Conservation (phyloP, 2,888 invertebrate genomes). For the Hemistola chrysoprasaria region DNA sequence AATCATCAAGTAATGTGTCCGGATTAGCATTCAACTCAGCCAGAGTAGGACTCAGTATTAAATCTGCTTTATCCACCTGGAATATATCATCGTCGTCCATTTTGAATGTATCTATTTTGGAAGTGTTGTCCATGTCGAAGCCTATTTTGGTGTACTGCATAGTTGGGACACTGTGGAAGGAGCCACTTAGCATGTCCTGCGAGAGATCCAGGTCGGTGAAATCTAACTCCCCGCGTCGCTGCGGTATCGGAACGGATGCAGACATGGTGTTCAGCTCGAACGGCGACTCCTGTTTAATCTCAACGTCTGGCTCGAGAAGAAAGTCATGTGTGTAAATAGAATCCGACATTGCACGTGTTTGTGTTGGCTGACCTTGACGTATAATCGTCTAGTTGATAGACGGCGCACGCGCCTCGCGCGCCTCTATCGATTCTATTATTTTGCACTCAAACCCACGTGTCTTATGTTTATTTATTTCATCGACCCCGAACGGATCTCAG, state of each 20-base stretch:
- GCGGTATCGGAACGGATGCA: constrained; percentile 85
- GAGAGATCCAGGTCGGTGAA: constrained; percentile 82
- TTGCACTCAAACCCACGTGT: constrained; percentile 71
- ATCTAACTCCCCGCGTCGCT: constrained; percentile 75
- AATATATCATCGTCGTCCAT: constrained; percentile 96
- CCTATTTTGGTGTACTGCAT: constrained; percentile 66
- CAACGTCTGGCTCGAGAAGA: constrained; percentile 83
- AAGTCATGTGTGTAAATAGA: constrained; percentile 84
- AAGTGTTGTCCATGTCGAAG: constrained; percentile 64
- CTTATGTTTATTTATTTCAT: constrained; percentile 38
- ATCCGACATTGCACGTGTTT: constrained; percentile 84
- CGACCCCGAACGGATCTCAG: constrained; percentile 23
- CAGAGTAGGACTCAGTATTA: constrained; percentile 91
- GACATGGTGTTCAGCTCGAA: constrained; percentile 73
- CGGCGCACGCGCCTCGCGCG: constrained; percentile 75
- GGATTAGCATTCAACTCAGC: constrained; percentile 94
- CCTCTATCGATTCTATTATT: constrained; percentile 78
- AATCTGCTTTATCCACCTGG: constrained; percentile 92
- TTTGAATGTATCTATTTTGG: constrained; percentile 84
- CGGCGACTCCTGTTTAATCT: constrained; percentile 84
- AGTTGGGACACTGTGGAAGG: constrained; percentile 66
- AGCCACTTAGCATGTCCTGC: constrained; percentile 68
- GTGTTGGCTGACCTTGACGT: constrained; percentile 74
- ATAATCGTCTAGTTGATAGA: constrained; percentile 76
- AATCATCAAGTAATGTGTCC: constrained; percentile 90